Conservation (phyloP, 1,140 invertebrate species). For the Rhysida immarginata region DNA sequence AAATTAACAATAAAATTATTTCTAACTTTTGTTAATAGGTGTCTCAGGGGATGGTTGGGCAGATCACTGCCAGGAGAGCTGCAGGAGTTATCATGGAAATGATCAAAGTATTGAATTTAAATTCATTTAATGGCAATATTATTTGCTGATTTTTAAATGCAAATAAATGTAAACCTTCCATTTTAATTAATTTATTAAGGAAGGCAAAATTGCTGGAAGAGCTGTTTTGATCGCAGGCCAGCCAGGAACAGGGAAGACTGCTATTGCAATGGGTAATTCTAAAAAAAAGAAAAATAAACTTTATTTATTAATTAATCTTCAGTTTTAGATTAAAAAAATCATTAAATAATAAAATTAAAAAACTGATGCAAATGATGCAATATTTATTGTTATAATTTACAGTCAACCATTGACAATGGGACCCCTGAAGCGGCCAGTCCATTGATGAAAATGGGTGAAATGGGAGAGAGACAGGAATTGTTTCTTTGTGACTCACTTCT, state of each 20-base stretch:
- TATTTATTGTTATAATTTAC: no score
- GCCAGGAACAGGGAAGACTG: conserved; percentile 95
- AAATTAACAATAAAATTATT: neutral
- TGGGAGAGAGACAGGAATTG: no score
- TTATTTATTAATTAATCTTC: neutral
- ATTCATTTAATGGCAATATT: neutral
- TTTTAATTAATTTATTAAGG: conserved; percentile 29
- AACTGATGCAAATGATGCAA: no score
- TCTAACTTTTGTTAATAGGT: conserved; percentile 31
- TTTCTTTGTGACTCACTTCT: no score
- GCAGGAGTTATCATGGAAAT: conserved; percentile 92
- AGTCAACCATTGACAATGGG: no score
- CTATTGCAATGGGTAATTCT: conserved; percentile 70
- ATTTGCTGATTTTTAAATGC: neutral
- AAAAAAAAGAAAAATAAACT: neutral
- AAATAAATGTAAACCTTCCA: neutral
- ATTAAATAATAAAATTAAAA: no score
- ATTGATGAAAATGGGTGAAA: no score
- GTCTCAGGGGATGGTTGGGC: conserved; percentile 98
- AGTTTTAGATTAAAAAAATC: no score
- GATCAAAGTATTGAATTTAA: conserved; percentile 48
- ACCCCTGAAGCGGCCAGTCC: no score
- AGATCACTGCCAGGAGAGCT: conserved; percentile 73
- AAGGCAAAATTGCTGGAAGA: conserved; percentile 93
- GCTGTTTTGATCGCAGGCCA: conserved; percentile 91